Evolutionary conservation across 1,140 invertebrate genomes (phyloP).

Genomic region (Bathynomus jamesi): DNA sequence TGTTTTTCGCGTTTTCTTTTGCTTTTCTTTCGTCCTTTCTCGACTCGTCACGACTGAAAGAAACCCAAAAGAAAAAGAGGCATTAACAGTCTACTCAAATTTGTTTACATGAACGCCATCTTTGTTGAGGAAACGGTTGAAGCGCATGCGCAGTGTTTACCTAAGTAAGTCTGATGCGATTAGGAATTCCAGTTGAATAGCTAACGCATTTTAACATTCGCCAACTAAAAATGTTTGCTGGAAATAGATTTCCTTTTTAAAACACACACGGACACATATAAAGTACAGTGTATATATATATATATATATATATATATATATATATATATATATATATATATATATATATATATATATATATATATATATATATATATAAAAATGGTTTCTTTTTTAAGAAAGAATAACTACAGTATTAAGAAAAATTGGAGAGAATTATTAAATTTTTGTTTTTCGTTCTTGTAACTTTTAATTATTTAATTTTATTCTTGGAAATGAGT

Average conservation of each 20-base stretch:
- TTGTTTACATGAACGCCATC: background rate
- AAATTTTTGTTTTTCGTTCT: no score
- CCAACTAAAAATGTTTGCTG: no score
- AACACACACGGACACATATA: no score
- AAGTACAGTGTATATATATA: background rate
- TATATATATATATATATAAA: background rate
- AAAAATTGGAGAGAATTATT: no score
- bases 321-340: constrained; percentile 1
- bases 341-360: constrained; percentile 3
- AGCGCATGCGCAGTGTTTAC: background rate
- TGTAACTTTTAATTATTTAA: no score
- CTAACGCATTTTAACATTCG: no score
- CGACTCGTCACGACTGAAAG: no score
- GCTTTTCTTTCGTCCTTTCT: background rate
- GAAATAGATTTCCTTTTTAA: no score
- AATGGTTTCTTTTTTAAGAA: background rate
- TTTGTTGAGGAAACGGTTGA: background rate
- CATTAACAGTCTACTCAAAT: background rate
- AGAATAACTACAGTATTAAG: no score
- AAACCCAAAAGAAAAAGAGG: no score
- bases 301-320: background rate
- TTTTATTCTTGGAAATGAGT: no score
- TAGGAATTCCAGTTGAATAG: background rate
- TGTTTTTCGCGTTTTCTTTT: background rate
- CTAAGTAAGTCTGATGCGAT: background rate